phyloP scores from a whole-genome alignment of 2,113 vertebrate genomes.

The Neomonachus schauinslandi region DNA sequence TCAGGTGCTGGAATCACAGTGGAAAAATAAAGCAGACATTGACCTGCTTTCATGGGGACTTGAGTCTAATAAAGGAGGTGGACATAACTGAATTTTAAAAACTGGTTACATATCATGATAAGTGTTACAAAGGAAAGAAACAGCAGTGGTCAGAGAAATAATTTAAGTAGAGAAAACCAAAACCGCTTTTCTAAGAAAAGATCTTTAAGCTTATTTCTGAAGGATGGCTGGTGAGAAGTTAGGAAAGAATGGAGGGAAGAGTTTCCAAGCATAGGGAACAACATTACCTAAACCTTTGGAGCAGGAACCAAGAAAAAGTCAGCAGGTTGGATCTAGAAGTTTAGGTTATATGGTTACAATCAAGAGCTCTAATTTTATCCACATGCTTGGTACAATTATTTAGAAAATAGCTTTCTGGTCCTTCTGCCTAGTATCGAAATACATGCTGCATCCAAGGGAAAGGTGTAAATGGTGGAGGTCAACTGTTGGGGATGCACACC shows the following conservation, averaged over 20 bases:
- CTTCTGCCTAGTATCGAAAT: neutral
- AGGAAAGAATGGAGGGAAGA: neutral
- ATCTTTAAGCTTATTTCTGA: neutral
- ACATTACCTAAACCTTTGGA: neutral
- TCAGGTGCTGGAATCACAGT: neutral
- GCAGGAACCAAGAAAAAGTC: neutral
- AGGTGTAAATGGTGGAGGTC: neutral
- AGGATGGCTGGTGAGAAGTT: neutral
- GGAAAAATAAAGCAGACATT: neutral
- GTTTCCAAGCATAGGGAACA: neutral
- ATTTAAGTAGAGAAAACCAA: neutral
- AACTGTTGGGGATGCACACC: neutral
- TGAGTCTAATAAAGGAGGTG: neutral
- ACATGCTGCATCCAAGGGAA: too few species aligned
- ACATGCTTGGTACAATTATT: neutral
- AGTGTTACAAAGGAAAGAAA: neutral
- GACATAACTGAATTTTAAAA: neutral
- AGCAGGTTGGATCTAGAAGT: neutral
- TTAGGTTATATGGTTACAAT: neutral
- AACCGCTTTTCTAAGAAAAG: neutral
- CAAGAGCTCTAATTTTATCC: neutral
- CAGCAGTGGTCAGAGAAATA: neutral
- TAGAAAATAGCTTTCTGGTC: neutral
- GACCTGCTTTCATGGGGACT: neutral
- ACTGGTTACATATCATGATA: neutral